Conservation (phyloP, 2,888 invertebrate species). For the Lycophotia porphyrea region DNA sequence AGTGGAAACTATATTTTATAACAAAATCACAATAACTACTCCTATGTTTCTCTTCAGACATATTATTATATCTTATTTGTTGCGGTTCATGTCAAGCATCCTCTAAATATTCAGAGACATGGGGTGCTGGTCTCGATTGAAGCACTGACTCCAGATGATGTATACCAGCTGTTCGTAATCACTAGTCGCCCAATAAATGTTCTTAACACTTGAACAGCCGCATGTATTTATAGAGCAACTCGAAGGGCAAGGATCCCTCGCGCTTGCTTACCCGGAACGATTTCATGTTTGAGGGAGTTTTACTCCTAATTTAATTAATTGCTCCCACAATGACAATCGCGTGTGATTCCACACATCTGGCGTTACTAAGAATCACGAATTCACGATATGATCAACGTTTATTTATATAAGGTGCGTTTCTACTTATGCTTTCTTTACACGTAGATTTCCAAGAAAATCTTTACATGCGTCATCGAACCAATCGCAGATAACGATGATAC, state of each 20-base stretch:
- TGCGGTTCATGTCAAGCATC: background rate
- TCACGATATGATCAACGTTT: conserved; percentile 17
- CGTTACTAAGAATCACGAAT: conserved; percentile 8
- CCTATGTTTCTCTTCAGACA: background rate
- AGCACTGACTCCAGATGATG: background rate
- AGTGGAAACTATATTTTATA: conserved; percentile 12
- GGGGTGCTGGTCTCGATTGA: conserved; percentile 7
- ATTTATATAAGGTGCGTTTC: conserved; percentile 33
- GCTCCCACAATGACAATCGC: background rate
- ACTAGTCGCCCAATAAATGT: conserved; percentile 28
- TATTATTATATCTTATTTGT: background rate
- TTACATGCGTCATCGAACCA: conserved; percentile 32
- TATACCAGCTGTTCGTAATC: conserved; percentile 36
- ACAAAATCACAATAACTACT: conserved; percentile 13
- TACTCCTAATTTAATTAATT: background rate
- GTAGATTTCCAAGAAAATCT: conserved; percentile 31
- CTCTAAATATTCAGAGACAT: background rate
- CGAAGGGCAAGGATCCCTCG: conserved; percentile 40
- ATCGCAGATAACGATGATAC: conserved; percentile 27
- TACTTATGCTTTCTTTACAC: conserved; percentile 21
- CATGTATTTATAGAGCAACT: conserved; percentile 47
- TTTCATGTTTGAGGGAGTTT: background rate
- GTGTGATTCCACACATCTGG: conserved; percentile 7
- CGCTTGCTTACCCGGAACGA: background rate
- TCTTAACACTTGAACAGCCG: conserved; percentile 18